phyloP scores from a whole-genome alignment of 2,888 invertebrate genomes.

The Marasmarcha lunaedactyla region DNA sequence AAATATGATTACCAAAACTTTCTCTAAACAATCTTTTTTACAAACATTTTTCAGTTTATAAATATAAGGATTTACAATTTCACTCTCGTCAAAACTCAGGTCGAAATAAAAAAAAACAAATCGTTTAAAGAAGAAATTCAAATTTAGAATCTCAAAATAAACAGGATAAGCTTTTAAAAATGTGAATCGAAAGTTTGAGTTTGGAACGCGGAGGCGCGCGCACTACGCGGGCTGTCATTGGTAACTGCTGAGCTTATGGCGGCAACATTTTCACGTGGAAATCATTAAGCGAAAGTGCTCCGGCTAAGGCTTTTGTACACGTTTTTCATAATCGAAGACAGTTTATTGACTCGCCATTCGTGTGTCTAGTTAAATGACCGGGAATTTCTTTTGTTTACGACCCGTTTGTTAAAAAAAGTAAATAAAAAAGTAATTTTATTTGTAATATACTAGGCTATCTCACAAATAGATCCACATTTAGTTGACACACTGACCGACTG shows the following conservation, averaged over 20 bases:
- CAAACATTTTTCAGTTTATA: too few relatives aligned
- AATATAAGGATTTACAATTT: too few relatives aligned
- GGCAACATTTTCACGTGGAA: conserved; percentile 35
- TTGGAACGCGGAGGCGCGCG: conserved; percentile 29
- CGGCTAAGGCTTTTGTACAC: conserved; percentile 13
- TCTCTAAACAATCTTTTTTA: too few relatives aligned
- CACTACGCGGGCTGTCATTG: background rate
- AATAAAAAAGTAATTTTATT: too few relatives aligned
- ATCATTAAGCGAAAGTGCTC: conserved; percentile 45
- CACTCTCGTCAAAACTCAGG: too few relatives aligned
- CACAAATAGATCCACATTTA: too few relatives aligned
- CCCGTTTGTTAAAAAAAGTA: too few relatives aligned
- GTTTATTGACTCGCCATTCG: conserved; percentile 24
- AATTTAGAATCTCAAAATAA: conserved; percentile 1
- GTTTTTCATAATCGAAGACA: conserved; percentile 22
- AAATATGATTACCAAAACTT: too few relatives aligned
- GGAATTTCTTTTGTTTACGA: background rate
- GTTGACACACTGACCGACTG: too few relatives aligned
- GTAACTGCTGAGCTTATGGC: conserved; percentile 43
- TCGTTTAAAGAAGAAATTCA: conserved; percentile 1
- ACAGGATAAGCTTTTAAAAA: conserved; percentile 4
- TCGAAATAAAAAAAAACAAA: conserved; percentile 1
- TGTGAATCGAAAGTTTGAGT: conserved; percentile 16
- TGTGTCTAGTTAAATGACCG: conserved; percentile 17
- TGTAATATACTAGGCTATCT: too few relatives aligned